Conservation (phyloP, 1,140 invertebrate genomes). For the Venustaconcha ellipsiformis region DNA sequence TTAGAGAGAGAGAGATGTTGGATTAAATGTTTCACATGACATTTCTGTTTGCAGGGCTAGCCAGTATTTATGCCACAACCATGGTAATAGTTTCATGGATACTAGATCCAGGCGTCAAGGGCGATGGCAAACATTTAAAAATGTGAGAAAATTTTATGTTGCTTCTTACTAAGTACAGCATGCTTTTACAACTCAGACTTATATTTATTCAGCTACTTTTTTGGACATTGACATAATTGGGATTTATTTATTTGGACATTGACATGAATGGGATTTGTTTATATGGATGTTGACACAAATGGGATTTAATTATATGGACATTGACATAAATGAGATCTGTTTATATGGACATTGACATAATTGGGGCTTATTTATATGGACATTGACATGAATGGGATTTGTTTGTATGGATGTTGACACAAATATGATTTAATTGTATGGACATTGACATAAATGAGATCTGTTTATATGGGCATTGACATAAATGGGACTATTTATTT, state of each 20-base stretch:
- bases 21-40: conserved; percentile 74
- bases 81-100: conserved; percentile 83
- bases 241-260: neutral
- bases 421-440: too few species aligned
- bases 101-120: conserved; percentile 76
- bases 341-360: too few species aligned
- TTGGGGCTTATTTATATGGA: too few species aligned
- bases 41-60: conserved; percentile 66
- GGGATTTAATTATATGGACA: too few species aligned
- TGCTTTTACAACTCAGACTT: neutral
- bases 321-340: too few species aligned
- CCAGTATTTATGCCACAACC: conserved; percentile 76
- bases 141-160: conserved; percentile 75
- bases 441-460: too few species aligned
- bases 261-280: neutral
- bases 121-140: conserved; percentile 80
- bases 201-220: neutral
- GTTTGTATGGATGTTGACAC: too few species aligned
- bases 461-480: too few species aligned
- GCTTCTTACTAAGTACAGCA: neutral
- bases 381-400: too few species aligned
- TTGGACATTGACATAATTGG: neutral
- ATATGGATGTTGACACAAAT: neutral
- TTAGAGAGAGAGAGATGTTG: too few species aligned
- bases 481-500: neutral